phyloP scores from a whole-genome alignment of 2,888 invertebrate species.

The Orchesellides sinensis region DNA sequence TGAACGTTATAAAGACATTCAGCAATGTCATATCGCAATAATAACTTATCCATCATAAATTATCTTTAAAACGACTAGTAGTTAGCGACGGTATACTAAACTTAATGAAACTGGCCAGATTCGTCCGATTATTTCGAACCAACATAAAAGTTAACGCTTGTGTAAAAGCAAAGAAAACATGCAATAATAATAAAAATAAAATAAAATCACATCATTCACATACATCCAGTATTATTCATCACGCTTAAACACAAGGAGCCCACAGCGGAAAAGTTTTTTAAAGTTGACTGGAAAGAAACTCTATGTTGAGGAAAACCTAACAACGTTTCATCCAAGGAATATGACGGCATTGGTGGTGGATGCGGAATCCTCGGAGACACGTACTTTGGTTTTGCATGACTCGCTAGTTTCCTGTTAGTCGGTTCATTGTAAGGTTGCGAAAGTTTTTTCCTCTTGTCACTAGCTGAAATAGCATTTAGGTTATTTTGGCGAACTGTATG shows the following conservation, averaged over 20 bases:
- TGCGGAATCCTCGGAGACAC: constrained; percentile 52
- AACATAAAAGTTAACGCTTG: too few species aligned
- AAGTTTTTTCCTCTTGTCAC: constrained; percentile 48
- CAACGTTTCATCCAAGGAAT: constrained; percentile 42
- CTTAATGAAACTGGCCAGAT: too few species aligned
- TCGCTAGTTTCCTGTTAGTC: constrained; percentile 36
- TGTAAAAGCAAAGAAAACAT: too few species aligned
- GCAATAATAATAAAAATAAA: too few species aligned
- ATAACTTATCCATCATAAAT: too few species aligned
- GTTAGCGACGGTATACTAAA: too few species aligned
- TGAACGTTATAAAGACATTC: too few species aligned
- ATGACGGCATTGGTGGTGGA: constrained; percentile 62
- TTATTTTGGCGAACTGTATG: constrained; percentile 10
- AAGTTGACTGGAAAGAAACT: background rate
- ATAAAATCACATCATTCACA: background rate
- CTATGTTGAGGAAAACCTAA: constrained; percentile 46
- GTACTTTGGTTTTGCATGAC: constrained; percentile 43
- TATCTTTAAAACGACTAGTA: too few species aligned
- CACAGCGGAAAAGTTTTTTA: constrained; percentile 34
- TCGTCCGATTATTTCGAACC: too few species aligned
- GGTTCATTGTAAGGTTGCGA: constrained; percentile 29
- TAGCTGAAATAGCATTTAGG: constrained; percentile 19
- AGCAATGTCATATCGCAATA: too few species aligned
- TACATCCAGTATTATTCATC: constrained; percentile 48
- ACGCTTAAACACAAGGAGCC: constrained; percentile 56